These are phyloP conservation scores for Microctenopoma stevenorrisi DNA, from an alignment of 2,797 vertebrate genomes.

Conservation along the genomic window DNA sequence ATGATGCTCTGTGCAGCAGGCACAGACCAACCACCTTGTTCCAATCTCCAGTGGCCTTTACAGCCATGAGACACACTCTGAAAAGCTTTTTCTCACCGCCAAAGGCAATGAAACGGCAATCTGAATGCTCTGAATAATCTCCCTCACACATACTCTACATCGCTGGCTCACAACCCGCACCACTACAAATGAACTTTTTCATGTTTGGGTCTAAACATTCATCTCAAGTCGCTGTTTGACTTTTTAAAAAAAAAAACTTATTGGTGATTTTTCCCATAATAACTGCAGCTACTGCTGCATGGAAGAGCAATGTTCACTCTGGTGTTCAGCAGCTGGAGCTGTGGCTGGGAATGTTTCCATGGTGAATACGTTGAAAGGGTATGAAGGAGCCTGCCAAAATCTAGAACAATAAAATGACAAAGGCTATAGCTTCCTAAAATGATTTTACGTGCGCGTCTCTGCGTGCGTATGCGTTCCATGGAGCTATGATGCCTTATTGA, in stretches of 20 bases:
- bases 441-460: not conserved
- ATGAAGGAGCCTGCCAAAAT: not conserved
- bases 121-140: not conserved
- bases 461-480: conserved; percentile 9
- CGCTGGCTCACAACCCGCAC: not conserved
- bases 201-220: conserved; percentile 32
- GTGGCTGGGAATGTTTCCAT: conserved; percentile 29
- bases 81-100: conserved; percentile 5
- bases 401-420: not conserved
- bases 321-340: conserved; percentile 23
- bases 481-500: conserved; percentile 6
- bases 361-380: conserved; percentile 29
- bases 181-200: conserved; percentile 31
- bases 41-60: conserved; percentile 13
- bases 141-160: not conserved
- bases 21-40: conserved; percentile 5
- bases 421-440: not conserved
- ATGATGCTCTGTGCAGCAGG: not conserved
- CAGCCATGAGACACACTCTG: conserved; percentile 6
- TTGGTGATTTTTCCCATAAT: conserved; percentile 51
- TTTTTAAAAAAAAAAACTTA: conserved; percentile 44
- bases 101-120: conserved; percentile 9
- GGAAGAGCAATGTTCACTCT: conserved; percentile 40
- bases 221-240: conserved; percentile 50
- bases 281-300: conserved; percentile 31